Evolutionary conservation across 2,888 invertebrate genomes (phyloP), one percentile per base, ranked within the genome.

Genomic region (Agriopis marginaria): DNA sequence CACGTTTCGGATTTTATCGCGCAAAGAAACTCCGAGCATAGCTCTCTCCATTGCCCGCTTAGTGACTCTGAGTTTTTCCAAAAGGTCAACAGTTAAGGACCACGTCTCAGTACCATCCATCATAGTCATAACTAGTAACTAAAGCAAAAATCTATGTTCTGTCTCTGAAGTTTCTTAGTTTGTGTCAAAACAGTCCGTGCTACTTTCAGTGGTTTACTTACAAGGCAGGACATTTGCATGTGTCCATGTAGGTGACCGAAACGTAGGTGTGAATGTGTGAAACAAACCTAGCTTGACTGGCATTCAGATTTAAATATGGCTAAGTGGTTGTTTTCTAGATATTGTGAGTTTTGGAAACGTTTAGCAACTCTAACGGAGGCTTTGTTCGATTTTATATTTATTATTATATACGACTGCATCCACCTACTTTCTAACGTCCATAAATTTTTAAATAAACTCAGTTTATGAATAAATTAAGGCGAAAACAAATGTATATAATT

Each of bases 141-240:
- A n/a, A 12, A 12, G 3, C 11, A 39, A 54, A 39, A 51, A 14
- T 11, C 0, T 32, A 14, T 47, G 12, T 45, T 45, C 11, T 45
- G 44, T 45, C n/a, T 62, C 62, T 62, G 53, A 6, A 6, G 17
- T n/a, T 53, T 42, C 8, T 6, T 62, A 51, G 0, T 62, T 23
- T 12, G 44, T 17, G 42, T 44, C 23, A 17, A 51, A 40, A 53
- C 62, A 58, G 65, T 58, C 32, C 39, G 67, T 65, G 58, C 67
- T 44, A 71, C 67, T 64, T 67, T 71, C 67, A 64, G 63, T 45
- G 72, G 75, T 70, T 79, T 39, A 66, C 62, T 58, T 66, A 63
- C 58, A 66, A 66, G 70, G 62, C 63, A 69, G 79, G 76, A 85
- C 80, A 87, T 89, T 89, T 86, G 83, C 86, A 89, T 88, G 62